Percentiles rank a stretch among this genome's conserved stretches.
phyloP scores from a whole-genome alignment of 2,888 invertebrate species.

The Saturnia pavonia region DNA sequence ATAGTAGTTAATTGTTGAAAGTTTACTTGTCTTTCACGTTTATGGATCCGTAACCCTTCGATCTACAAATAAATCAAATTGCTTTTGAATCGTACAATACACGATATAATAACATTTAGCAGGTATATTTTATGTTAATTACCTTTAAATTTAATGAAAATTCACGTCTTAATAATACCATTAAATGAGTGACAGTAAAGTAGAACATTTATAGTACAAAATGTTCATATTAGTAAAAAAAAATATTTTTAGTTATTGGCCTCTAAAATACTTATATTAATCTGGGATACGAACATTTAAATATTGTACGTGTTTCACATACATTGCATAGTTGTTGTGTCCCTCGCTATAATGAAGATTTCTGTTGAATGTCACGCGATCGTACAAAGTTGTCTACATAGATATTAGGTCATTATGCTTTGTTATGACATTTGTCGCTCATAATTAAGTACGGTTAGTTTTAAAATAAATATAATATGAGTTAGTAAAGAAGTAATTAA shows the following conservation, averaged over 20 bases:
- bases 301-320: slow-evolving; percentile 10
- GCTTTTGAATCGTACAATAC: too few species aligned
- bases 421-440: slow-evolving; percentile 1
- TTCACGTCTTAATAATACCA: too few species aligned
- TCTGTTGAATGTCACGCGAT: slow-evolving; percentile 66
- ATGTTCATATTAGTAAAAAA: neutral
- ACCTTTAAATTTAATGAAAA: too few species aligned
- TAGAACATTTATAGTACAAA: neutral
- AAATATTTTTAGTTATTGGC: neutral
- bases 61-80: too few species aligned
- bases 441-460: neutral
- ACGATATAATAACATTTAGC: too few species aligned
- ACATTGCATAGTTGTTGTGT: slow-evolving; percentile 50
- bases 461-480: neutral
- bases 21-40: too few species aligned
- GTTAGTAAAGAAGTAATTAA: slow-evolving; percentile 3
- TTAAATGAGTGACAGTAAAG: too few species aligned
- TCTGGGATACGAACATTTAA: slow-evolving; percentile 4
- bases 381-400: slow-evolving; percentile 55
- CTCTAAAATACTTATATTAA: neutral
- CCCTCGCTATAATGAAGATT: slow-evolving; percentile 57
- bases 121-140: too few species aligned
- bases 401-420: slow-evolving; percentile 50
- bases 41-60: too few species aligned
- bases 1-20: too few species aligned